Evolutionary conservation across 2,113 vertebrate species (phyloP).

Genomic region (Lepus europaeus): DNA sequence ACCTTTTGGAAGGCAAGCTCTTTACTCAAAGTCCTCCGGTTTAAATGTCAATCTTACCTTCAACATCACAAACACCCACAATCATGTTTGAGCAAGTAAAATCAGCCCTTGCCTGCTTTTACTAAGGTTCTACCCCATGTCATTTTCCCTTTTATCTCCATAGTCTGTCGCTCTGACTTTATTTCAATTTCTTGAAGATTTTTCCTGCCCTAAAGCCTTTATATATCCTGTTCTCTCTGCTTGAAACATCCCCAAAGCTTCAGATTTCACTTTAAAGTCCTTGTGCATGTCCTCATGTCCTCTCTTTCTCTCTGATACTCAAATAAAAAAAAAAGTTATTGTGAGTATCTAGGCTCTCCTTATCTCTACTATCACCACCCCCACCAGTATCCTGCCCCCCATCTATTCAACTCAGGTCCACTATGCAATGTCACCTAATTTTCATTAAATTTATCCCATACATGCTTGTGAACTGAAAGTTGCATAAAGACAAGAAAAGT

Average conservation of each 20-base stretch:
- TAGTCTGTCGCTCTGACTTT: neutral
- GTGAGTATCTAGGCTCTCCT: neutral
- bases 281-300: neutral
- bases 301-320: too few relatives aligned
- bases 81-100: neutral
- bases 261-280: neutral
- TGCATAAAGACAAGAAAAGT: neutral
- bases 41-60: neutral
- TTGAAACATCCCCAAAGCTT: neutral
- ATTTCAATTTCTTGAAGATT: neutral
- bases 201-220: neutral
- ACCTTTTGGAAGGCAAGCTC: too few relatives aligned
- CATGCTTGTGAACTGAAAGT: neutral
- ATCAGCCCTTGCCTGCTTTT: neutral
- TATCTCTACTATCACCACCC: neutral
- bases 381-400: neutral
- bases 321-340: too few relatives aligned
- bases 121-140: neutral
- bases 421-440: neutral
- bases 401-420: neutral
- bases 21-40: neutral
- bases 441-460: neutral
- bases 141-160: neutral
- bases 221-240: neutral
- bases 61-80: neutral